Conservation (phyloP, 2,797 vertebrate species). For the Scolopax bukidnonensis region DNA sequence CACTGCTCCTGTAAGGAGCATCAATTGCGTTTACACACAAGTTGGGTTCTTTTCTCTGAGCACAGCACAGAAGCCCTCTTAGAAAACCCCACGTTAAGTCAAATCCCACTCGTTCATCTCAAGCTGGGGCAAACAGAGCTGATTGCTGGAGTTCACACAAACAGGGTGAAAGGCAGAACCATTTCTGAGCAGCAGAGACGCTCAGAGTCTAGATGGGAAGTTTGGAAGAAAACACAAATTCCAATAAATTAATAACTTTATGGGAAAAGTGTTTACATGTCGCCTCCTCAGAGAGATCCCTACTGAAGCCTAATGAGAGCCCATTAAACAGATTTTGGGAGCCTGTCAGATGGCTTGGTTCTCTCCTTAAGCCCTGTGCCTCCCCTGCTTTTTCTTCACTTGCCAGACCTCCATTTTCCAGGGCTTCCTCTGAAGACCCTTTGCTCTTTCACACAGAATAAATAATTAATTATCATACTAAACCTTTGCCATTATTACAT, state of each 20-base stretch:
- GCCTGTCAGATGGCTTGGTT: background rate
- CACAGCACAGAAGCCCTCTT: background rate
- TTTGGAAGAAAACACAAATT: background rate
- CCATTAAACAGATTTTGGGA: background rate
- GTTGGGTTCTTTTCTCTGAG: background rate
- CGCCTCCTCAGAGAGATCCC: background rate
- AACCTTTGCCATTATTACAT: background rate
- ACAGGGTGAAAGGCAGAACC: background rate
- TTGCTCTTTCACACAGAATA: background rate
- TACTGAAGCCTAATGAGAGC: background rate
- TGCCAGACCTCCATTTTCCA: background rate
- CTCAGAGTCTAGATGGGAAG: background rate
- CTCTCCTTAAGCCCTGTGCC: background rate
- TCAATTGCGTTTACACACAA: fast-evolving
- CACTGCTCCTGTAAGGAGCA: background rate
- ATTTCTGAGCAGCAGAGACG: background rate
- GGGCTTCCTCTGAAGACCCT: background rate
- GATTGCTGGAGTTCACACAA: background rate
- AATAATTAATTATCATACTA: background rate
- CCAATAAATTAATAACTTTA: background rate
- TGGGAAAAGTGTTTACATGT: fast-evolving
- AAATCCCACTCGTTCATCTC: background rate
- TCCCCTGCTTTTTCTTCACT: background rate
- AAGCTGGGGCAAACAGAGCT: background rate
- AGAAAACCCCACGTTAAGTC: background rate